Evolutionary conservation across 1,140 invertebrate species (phyloP), one percentile per base, ranked within the genome.

Genomic region (Drosophila burlai): DNA sequence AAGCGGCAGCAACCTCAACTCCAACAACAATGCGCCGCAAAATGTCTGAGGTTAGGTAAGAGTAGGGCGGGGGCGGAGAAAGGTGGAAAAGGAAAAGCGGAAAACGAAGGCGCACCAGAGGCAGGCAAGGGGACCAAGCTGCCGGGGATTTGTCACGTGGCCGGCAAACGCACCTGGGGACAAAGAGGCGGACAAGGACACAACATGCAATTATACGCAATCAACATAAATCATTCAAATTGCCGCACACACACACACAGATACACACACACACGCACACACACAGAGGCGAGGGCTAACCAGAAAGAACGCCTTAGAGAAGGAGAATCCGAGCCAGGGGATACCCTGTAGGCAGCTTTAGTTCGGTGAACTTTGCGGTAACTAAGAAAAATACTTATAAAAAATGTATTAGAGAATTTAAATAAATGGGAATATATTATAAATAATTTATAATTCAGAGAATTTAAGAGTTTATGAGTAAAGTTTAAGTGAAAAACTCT

Each of bases 161-260:
- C 69, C 54, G 36, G 69, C 42, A 50, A 73, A 54, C 72, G 60
- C 60, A 77, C 75, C 72, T 68, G 54, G 47, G 74, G 40, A 76
- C 75, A 66, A 76, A 55, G 54, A 31, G 71, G 69, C 45, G 62
- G 62, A 76, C 73, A 65, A 68, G 80, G 59, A 83, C 71, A 80
- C 76, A 86, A 87, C 83, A 89, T 87, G 84, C 83, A 87, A 87
- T 87, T 87, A 87, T 89, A 87, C 83, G 83, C 83, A 87, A 87
- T 87, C 83, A 87, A 87, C 83, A 87, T 87, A 87, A 87, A 87
- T 87, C 83, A 87, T 87, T 87, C 84, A 87, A 87, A 89, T 87
- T 87, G 83, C 84, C 83, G 50, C 65, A 55, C 38, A 59, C 67
- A 34, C 52, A 52, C 26, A 61, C 31, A 24, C 31, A 40, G 65